These are phyloP conservation scores for Phymorhynchus buccinoides DNA, from an alignment of 1,140 invertebrate genomes.

Conservation along the genomic window DNA sequence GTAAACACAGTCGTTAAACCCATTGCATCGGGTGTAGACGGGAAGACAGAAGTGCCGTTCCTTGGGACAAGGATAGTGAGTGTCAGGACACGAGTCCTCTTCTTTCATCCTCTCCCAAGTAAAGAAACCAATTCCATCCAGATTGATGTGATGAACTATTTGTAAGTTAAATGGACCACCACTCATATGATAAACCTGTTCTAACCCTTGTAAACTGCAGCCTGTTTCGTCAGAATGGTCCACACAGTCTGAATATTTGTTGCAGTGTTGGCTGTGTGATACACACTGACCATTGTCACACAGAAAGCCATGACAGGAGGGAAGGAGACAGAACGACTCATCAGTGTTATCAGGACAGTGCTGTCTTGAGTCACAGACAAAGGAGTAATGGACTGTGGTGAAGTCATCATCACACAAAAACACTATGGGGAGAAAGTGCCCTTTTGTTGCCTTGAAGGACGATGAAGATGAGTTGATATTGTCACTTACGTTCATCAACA, in stretches of 20 bases:
- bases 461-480: too few relatives aligned
- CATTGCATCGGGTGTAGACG: neutral
- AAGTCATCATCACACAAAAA: neutral
- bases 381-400: neutral
- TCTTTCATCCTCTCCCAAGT: neutral
- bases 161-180: neutral
- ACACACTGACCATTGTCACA: neutral
- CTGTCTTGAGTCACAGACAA: neutral
- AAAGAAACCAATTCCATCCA: neutral
- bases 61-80: neutral
- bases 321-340: neutral
- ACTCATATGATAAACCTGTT: neutral
- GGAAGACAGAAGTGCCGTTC: neutral
- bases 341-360: neutral
- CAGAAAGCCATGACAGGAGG: neutral
- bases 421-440: too few relatives aligned
- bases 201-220: too few relatives aligned
- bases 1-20: neutral
- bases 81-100: neutral
- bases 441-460: too few relatives aligned
- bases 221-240: neutral
- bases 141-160: neutral
- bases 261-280: neutral
- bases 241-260: neutral
- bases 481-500: too few relatives aligned